These are phyloP conservation scores for Trichonephila clavata DNA, from an alignment of 1,140 invertebrate genomes.

Conservation along the genomic window DNA sequence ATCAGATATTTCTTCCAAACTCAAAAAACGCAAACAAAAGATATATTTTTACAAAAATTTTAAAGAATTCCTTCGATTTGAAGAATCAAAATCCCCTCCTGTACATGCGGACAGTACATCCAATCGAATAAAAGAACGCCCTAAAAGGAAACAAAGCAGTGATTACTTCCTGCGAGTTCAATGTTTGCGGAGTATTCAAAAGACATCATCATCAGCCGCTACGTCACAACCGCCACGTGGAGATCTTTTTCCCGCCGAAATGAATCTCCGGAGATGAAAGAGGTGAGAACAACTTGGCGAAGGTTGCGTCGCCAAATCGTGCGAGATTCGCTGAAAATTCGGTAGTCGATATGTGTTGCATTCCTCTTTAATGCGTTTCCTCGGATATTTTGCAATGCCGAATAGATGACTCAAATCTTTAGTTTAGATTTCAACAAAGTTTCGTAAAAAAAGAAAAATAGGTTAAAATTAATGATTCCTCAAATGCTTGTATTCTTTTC, in stretches of 20 bases:
- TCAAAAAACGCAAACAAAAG: not conserved
- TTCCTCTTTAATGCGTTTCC: not conserved
- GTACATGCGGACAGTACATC: not conserved
- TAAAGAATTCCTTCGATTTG: not conserved
- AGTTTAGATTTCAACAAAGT: no score
- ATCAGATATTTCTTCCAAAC: not conserved
- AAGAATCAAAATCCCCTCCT: not conserved
- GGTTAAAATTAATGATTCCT: no score
- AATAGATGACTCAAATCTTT: no score
- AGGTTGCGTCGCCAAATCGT: not conserved
- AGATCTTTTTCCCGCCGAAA: slow-evolving; percentile 25
- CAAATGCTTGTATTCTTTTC: no score
- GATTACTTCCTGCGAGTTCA: slow-evolving; percentile 4
- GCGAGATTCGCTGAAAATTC: not conserved
- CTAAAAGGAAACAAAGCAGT: not conserved
- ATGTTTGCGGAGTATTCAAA: not conserved
- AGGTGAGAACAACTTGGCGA: not conserved
- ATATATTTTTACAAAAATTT: not conserved
- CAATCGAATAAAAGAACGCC: not conserved
- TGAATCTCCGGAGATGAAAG: not conserved
- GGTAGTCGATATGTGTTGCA: not conserved
- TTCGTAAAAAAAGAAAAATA: no score
- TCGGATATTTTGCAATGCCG: no score
- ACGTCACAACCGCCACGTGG: slow-evolving; percentile 28
- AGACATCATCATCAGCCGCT: not conserved